These are phyloP conservation scores for Arnoldichthys spilopterus DNA, from an alignment of 2,797 vertebrate species.

Conservation along the genomic window DNA sequence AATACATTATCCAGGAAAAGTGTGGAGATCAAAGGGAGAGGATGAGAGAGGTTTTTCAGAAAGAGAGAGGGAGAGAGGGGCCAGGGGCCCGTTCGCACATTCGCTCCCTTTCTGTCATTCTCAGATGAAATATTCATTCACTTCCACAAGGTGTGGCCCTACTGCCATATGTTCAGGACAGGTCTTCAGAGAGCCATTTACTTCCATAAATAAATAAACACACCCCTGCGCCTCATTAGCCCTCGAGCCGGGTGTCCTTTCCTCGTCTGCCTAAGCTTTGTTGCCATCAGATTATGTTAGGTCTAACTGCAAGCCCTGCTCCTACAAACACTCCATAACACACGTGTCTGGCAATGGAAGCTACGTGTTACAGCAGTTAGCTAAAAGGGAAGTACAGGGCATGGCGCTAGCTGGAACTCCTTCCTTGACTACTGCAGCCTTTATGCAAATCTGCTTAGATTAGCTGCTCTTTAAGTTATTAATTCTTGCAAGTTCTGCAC, in stretches of 20 bases:
- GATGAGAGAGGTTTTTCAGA: conserved; percentile 27
- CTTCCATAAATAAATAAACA: conserved; percentile 41
- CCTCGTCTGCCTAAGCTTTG: conserved; percentile 6
- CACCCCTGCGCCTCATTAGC: conserved; percentile 23
- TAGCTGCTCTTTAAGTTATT: conserved; percentile 5
- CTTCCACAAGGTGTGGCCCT: conserved; percentile 18
- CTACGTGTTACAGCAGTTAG: background rate
- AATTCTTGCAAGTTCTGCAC: background rate
- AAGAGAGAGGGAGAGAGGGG: conserved; percentile 23
- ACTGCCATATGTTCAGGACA: conserved; percentile 19
- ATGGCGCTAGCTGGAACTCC: background rate
- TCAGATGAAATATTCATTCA: conserved; percentile 42
- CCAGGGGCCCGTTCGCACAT: background rate
- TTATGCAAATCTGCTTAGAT: background rate
- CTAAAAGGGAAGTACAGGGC: background rate
- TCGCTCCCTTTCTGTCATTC: background rate
- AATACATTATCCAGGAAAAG: conserved; percentile 42
- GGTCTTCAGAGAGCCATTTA: conserved; percentile 28
- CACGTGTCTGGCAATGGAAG: background rate
- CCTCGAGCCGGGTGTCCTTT: background rate
- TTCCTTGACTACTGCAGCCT: conserved; percentile 1
- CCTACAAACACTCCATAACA: background rate
- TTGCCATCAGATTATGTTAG: background rate
- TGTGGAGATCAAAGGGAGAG: conserved; percentile 42
- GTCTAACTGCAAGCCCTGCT: background rate